Base-by-base conservation (phyloP, 37 sponge, comb jelly and placozoan species). In the Eunapius fragilis region DNA sequence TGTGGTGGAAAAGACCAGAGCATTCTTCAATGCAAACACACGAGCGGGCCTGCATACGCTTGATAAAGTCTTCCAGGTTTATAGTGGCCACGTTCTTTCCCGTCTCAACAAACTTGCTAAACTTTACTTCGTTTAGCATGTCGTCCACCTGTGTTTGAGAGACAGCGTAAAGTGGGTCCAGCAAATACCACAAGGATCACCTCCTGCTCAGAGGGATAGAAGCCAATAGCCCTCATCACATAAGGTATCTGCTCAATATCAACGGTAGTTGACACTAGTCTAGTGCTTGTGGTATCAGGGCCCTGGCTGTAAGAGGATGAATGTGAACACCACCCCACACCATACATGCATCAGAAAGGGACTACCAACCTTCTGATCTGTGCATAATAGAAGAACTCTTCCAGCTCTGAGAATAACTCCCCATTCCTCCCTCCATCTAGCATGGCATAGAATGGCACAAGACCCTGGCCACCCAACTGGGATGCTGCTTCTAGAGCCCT, bases 321-420 rank as follows among this genome's bases (percentile, higher is more conserved):
- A 26, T 4, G 11, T 0, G 1, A 30, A 31, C 13, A 4, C 6
- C 35, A 5, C 35, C 76, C 13, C 33, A 32, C 35, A 24, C 76
- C 76, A 32, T 11, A 30, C 28, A 30, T 35, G 25, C 36, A 31
- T 10, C 31, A 58, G 6, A 31, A 24, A 69, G 14, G 71, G 14
- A 72, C 48, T n/a, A 22, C 25, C 47, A 37, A 91, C 92, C 87
- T 90, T 67, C 83, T 93, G 71, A 98, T 92, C 70, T 98, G 99
- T 31, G 97, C 93, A 82, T 98, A 98, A 89, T 96, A 98, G 94
- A 98, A 98, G 83, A 90, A 93, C 27, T 98, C 94, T 77, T 98
- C 97, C 86, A 98, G 81, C 72, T 98, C 97, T 13, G 86, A 37
- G 80, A 89, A 96, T 72, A 98, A 95, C 77, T 84, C 91, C 25